A percentile compares a stretch with the other conserved stretches of the same genome.
phyloP scores from a whole-genome alignment of 1,140 invertebrate genomes.

The Cheumatopsyche charites region DNA sequence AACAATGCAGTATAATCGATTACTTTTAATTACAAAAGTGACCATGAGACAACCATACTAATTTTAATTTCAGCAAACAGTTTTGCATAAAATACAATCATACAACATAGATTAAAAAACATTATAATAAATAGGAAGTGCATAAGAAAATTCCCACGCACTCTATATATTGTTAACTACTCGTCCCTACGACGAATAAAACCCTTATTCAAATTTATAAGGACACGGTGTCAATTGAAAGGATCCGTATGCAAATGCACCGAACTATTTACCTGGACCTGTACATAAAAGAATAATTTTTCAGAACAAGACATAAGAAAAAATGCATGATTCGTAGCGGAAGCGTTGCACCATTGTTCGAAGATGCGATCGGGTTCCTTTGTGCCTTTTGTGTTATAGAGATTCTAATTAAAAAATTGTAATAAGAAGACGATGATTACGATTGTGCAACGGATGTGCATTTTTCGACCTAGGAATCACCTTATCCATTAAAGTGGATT shows the following conservation, averaged over 20 bases:
- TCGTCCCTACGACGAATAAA: conserved; percentile 33
- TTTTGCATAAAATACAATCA: background rate
- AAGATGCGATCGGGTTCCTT: too few relatives aligned
- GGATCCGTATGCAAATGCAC: conserved; percentile 34
- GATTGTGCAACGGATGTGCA: background rate
- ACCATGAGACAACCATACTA: too few relatives aligned
- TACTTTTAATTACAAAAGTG: too few relatives aligned
- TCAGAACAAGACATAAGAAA: too few relatives aligned
- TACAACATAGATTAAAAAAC: background rate
- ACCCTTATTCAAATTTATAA: conserved; percentile 34
- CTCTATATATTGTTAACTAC: conserved; percentile 18
- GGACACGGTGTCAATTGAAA: conserved; percentile 16
- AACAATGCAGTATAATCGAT: too few relatives aligned
- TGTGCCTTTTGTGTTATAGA: too few relatives aligned
- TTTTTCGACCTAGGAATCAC: background rate
- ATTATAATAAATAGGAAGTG: background rate
- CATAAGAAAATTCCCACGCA: conserved; percentile 34
- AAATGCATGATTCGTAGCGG: too few relatives aligned
- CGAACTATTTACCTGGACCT: conserved; percentile 12
- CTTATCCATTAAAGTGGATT: background rate
- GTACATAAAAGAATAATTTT: conserved; percentile 10
- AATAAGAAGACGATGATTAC: too few relatives aligned
- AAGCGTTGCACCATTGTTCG: too few relatives aligned
- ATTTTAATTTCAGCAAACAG: too few relatives aligned
- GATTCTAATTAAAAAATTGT: too few relatives aligned